phyloP scores from a whole-genome alignment of 2,888 invertebrate genomes.

The Crematogaster levior region DNA sequence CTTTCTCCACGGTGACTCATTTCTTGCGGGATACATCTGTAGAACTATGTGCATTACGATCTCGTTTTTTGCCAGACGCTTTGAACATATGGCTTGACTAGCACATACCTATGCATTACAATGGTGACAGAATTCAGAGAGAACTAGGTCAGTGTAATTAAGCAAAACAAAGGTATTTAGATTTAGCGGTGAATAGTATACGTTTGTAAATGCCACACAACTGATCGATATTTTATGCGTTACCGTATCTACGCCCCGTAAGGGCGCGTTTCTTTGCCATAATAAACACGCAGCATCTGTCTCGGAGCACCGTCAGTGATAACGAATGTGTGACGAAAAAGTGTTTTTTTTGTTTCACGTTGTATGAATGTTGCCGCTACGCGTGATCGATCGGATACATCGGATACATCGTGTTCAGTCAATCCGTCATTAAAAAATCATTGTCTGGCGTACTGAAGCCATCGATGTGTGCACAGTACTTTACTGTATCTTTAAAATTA shows the following conservation, averaged over 20 bases:
- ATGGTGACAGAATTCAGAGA: constrained; percentile 51
- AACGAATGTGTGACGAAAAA: constrained; percentile 36
- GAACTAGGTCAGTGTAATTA: constrained; percentile 75
- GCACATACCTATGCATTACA: constrained; percentile 67
- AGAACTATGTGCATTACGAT: background rate
- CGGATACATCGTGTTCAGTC: constrained; percentile 22
- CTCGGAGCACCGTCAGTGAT: constrained; percentile 16
- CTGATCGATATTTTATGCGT: constrained; percentile 69
- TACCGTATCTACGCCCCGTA: constrained; percentile 51
- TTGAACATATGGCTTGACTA: constrained; percentile 5
- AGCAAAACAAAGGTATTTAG: constrained; percentile 75
- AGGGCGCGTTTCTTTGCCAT: constrained; percentile 51
- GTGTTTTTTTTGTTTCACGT: constrained; percentile 14
- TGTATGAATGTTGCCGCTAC: background rate
- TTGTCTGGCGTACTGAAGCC: background rate
- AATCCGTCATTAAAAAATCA: constrained; percentile 30
- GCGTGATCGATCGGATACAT: constrained; percentile 40
- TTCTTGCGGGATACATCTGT: background rate
- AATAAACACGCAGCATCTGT: constrained; percentile 41
- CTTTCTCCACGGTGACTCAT: background rate
- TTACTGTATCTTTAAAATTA: constrained; percentile 17
- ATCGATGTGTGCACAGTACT: background rate
- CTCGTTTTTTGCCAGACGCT: constrained; percentile 8
- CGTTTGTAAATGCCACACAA: constrained; percentile 52
- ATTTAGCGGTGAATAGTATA: constrained; percentile 62